Base-by-base conservation (phyloP, 2,113 vertebrate genomes). In the Riparia riparia region DNA sequence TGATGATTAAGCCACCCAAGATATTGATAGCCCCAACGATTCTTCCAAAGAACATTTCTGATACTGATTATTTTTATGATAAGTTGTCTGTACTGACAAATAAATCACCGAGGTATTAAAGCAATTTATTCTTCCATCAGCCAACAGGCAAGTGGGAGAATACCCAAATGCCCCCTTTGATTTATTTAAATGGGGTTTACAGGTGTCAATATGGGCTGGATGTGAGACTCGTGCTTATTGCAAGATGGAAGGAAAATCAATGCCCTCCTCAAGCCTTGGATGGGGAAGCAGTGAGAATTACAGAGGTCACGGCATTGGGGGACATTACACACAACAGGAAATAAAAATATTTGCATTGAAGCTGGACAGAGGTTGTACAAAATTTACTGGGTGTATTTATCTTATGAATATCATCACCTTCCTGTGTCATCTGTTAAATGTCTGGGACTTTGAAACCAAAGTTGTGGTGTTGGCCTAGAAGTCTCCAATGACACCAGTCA, bases 221-320 rank as follows among this genome's bases (percentile, higher is more conserved):
- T 41, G 86, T 83, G 72, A 97, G 85, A 91, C 85, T 51, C 4
- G 54, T 19, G 60, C 74, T 94, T 77, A 94, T 89, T 97, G 97
- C 81, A 73, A 77, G 94, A 96, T 92, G 64, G 97, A 98, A 93
- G 86, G 93, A 94, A 98, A 98, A 98, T 98, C 98, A 97, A 98
- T 98, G 93, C 68, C 54, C 86, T 94, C 95, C 95, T 86, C 95
- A 94, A 82, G 92, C 95, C 92, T 97, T 96, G 94, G 97, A 97
- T 98, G 95, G 86, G 95, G 85, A 53, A 96, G 97, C 97, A 96
- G 97, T 95, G 87, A 58, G 94, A 97, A 95, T 94, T 97, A 94
- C 96, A 97, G 97, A 97, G 97, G 98, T 97, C 98, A 98, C 93
- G 53, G 19, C 82, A 79, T 37, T 94, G 95, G 96, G 97, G 96